These are phyloP conservation scores for Thereva unica DNA, from an alignment of 2,888 invertebrate species.

Conservation along the genomic window DNA sequence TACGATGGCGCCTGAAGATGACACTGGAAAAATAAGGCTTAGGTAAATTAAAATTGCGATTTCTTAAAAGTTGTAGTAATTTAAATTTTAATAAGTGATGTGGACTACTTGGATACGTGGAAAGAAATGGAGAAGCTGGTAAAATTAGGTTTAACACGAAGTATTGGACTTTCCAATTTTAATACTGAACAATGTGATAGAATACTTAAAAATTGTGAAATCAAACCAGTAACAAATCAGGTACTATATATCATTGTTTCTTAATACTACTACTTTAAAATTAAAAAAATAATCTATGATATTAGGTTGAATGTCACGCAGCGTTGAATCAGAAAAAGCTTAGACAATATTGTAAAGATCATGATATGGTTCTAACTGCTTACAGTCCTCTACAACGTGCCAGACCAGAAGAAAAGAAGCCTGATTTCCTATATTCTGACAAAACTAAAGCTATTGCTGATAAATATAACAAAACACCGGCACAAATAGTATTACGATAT, in stretches of 20 bases:
- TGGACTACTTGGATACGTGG: conserved; percentile 79
- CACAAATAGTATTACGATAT: conserved; percentile 71
- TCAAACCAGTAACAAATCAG: conserved; percentile 71
- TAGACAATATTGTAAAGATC: conserved; percentile 67
- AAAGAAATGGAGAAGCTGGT: conserved; percentile 77
- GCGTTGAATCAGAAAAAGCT: conserved; percentile 70
- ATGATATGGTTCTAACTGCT: conserved; percentile 70
- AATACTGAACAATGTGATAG: conserved; percentile 76
- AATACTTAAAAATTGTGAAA: conserved; percentile 65
- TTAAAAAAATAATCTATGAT: background rate
- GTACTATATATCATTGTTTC: conserved; percentile 38
- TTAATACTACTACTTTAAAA: background rate
- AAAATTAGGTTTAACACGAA: conserved; percentile 69
- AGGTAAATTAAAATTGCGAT: conserved; percentile 45
- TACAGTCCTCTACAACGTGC: conserved; percentile 81
- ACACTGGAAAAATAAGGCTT: conserved; percentile 37
- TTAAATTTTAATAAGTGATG: conserved; percentile 58
- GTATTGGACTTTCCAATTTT: conserved; percentile 88
- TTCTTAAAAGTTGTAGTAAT: background rate
- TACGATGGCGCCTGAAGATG: conserved; percentile 45
- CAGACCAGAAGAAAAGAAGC: conserved; percentile 71
- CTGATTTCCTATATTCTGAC: conserved; percentile 60
- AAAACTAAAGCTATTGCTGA: conserved; percentile 65
- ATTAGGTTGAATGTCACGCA: conserved; percentile 63
- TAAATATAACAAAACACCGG: conserved; percentile 68